Percentiles rank a stretch among this genome's conserved stretches.
These are phyloP conservation scores for Theristus sp. DNA, from an alignment of 2,888 invertebrate genomes.

Conservation along the genomic window DNA sequence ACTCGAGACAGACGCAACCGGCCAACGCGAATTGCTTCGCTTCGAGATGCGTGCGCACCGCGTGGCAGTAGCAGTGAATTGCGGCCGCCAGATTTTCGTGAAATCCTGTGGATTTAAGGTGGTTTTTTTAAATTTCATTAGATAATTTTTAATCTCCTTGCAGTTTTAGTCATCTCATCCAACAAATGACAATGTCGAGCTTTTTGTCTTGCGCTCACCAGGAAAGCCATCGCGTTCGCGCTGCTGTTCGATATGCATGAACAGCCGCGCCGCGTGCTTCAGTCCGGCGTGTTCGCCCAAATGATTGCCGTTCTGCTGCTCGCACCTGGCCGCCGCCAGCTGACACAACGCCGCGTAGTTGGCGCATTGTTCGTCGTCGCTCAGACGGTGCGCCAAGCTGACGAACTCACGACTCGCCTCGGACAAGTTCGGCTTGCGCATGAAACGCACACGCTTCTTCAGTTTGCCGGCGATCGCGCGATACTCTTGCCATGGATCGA, in stretches of 20 bases:
- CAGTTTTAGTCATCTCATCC: not conserved
- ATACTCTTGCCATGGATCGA: not conserved
- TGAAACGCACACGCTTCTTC: slow-evolving; percentile 2
- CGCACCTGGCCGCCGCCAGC: slow-evolving; percentile 1
- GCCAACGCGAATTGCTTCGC: slow-evolving; percentile 2
- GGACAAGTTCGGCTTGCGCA: slow-evolving; percentile 8
- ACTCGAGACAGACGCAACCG: slow-evolving; percentile 2
- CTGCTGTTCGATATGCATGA: slow-evolving; percentile 1
- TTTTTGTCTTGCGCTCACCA: not conserved
- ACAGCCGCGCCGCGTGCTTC: slow-evolving; percentile 2
- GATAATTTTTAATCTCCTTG: not conserved
- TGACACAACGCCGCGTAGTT: slow-evolving; percentile 6
- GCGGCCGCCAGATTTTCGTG: slow-evolving; percentile 4
- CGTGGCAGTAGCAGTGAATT: slow-evolving; percentile 8
- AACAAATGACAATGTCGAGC: too few species aligned
- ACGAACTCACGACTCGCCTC: slow-evolving; percentile 4
- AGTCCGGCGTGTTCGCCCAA: not conserved
- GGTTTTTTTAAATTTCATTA: not conserved
- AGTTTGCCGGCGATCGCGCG: not conserved
- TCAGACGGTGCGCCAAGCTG: not conserved
- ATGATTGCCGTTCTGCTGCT: slow-evolving; percentile 1
- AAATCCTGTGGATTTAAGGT: not conserved
- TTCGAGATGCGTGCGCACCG: slow-evolving; percentile 6
- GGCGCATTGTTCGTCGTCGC: slow-evolving; percentile 5
- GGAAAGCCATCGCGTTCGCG: not conserved